Base-by-base conservation (phyloP, 2,888 invertebrate species). In the Lasioglossum leucozonium region DNA sequence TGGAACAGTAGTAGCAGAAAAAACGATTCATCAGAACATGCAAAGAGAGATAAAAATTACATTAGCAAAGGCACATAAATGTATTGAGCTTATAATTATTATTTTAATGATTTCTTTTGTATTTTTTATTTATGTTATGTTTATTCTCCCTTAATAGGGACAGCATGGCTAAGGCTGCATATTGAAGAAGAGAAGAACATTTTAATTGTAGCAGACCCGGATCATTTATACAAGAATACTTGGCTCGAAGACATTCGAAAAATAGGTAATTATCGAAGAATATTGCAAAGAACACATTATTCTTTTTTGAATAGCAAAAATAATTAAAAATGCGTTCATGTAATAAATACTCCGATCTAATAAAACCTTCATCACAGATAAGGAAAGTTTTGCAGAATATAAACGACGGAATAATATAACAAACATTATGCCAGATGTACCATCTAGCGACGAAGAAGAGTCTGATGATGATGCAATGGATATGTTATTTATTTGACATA, bases 391-490 rank as follows among this genome's bases (percentile, higher is more conserved):
- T 34, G 30, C 58, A 16, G 91, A 92, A 8, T 93, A 91, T 69
- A 93, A 91, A 86, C 90, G 82, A 34, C 79, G 81, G 42, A 87
- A 92, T 83, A 78, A 90, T 6, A 90, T 93, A 74, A 40, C 71
- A 0, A 86, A 93, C 71, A 92, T 95, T 83, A 71, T 77, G 75
- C 94, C 94, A 26, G 92, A 81, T 16, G 92, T 88, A n/a, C 89
- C 91, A 40, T 92, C 93, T 26, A 86, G 88, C 1, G 91, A 92
- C 37, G 92, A 91, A 18, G 93, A 92, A 13, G 92, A 92, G 4
- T 94, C 94, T 22, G 94, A 94, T 42, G 94, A 94, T 75, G 94
- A 94, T 26, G n/a, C n/a, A 34, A 84, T 85, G 85, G 87, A 90
- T 55, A 65, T 26, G 0, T 42, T 87, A 26, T 87, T 86, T 62